Evolutionary conservation across 1,140 invertebrate genomes (phyloP).

Genomic region (Arctopsyche grandis): DNA sequence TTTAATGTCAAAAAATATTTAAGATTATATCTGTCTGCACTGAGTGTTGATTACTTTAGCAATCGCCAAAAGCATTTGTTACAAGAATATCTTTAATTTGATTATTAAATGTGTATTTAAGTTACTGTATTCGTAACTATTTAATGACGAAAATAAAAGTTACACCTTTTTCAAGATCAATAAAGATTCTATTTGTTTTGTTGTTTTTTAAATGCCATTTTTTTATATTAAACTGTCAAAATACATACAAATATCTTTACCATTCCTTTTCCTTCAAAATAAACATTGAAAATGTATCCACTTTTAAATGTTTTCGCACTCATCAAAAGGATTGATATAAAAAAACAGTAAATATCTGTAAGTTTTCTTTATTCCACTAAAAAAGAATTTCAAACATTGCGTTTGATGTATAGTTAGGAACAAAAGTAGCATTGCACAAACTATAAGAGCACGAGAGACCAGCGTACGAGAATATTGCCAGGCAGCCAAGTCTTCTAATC

Average conservation of each 20-base stretch:
- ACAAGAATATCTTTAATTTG: too few relatives aligned
- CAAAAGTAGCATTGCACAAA: slow-evolving; percentile 32
- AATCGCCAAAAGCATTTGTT: too few relatives aligned
- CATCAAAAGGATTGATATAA: neutral
- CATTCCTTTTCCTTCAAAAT: neutral
- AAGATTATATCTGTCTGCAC: too few relatives aligned
- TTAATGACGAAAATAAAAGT: neutral
- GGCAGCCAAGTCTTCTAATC: slow-evolving; percentile 41
- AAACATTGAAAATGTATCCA: neutral
- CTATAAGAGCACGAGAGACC: slow-evolving; percentile 40
- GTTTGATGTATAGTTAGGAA: slow-evolving; percentile 41
- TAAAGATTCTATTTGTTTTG: slow-evolving; percentile 1
- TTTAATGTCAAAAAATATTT: too few relatives aligned
- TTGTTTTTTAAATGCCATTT: neutral
- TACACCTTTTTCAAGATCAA: neutral
- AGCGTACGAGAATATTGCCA: slow-evolving; percentile 44
- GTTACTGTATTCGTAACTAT: slow-evolving; percentile 4
- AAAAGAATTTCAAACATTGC: slow-evolving; percentile 14
- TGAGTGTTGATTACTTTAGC: too few relatives aligned
- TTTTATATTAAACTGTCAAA: neutral
- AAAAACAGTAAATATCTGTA: neutral
- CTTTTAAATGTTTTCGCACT: neutral
- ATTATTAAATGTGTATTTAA: neutral
- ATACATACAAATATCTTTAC: neutral
- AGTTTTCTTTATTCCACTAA: slow-evolving; percentile 14